A percentile compares a stretch with the other conserved stretches of the same genome.
Evolutionary conservation across 2,888 invertebrate species (phyloP).

Genomic region (Pseudococcus viburni): DNA sequence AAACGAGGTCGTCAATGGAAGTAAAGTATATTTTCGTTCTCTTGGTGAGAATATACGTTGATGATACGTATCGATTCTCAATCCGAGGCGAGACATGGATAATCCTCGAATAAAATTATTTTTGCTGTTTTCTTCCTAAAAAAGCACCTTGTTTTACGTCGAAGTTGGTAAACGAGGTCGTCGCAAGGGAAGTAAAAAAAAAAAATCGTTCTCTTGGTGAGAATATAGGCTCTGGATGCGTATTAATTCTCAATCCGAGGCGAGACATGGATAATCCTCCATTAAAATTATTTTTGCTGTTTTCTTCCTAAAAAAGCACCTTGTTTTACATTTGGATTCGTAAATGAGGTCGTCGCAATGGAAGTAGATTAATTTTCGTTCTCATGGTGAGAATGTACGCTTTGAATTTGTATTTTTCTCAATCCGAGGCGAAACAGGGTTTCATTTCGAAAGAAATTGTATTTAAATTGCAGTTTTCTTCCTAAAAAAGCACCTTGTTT

Average conservation of each 20-base stretch:
- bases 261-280: constrained; percentile 1
- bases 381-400: constrained; percentile 17
- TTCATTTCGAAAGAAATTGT: not conserved
- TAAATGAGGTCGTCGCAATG: not conserved
- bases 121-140: not conserved
- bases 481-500: constrained; percentile 12
- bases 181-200: constrained; percentile 8
- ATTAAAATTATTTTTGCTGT: not conserved
- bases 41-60: constrained; percentile 4
- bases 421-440: constrained; percentile 25
- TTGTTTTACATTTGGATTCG: not conserved
- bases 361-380: not conserved
- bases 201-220: not conserved
- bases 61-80: not conserved
- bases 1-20: constrained; percentile 6
- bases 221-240: not conserved
- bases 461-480: not conserved
- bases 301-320: constrained; percentile 31
- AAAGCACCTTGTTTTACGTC: not conserved
- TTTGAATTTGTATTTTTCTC: not conserved
- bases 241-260: constrained; percentile 33
- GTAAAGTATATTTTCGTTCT: constrained; percentile 4
- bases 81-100: constrained; percentile 18
- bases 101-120: no score
- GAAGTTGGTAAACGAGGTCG: not conserved